Base-by-base conservation (phyloP, 1,140 invertebrate genomes). In the Propsilocerus akamusi region DNA sequence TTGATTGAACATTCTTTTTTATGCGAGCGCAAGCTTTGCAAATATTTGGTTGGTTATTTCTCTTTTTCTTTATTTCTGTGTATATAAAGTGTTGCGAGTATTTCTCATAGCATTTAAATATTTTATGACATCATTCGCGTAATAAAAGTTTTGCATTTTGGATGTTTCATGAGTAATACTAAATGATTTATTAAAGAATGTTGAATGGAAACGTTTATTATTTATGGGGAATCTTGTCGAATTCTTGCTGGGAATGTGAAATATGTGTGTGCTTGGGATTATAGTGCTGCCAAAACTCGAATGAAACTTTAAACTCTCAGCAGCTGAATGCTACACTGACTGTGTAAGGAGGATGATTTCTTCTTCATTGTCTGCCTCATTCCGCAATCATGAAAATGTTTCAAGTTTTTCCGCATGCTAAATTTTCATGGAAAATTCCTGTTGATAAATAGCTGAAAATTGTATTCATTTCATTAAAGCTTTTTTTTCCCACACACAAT, bases 81-180 rank as follows among this genome's bases (percentile, higher is more conserved):
- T 11, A 25, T n/a, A 47, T n/a, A 47, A 47, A 17, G 17, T 20
- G 46, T 47, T 47, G 24, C 8, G 26, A 47, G 46, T 47, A 25
- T 47, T 47, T 47, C 17, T 32, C 30, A 32, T 14, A 47, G 14
- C 46, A 25, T 47, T 47, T 47, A 47, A 41, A 41, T 41, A 41
- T 41, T 41, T 41, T 20, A 41, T 41, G 12, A 41, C 22, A 41
- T 20, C 10, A 41, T 41, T 41, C 34, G 34, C 34, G 17, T 41
- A 20, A 20, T 41, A 41, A 41, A 41, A 41, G 34, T 41, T 41
- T 41, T 37, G 6, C 20, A n/a, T n/a, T 37, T 37, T 5, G 28
- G 28, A n/a, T 14, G 10, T 14, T 41, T n/a, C 10, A 17, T 22
- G 34, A 41, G 34, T 41, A 41, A 41, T 41, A 10, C 34, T 41